Evolutionary conservation across 2,888 invertebrate genomes (phyloP), one percentile per base, ranked within the genome.

Genomic region (Lomographa bimaculata): DNA sequence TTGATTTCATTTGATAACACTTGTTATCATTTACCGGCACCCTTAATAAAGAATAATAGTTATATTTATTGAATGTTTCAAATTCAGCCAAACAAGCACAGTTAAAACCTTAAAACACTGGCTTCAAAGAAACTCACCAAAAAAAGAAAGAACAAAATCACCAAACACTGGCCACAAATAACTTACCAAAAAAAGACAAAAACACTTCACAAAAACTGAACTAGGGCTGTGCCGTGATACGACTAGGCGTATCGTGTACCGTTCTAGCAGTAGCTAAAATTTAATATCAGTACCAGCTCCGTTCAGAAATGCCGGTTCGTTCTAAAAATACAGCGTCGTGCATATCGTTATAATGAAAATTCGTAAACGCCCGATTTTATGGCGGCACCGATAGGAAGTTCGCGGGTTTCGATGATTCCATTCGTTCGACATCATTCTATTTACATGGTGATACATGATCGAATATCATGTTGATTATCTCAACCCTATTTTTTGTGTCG

Each of bases 311-410:
- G 60, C 57, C 57, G 58, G 47, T 50, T 51, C 21, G 42, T 7
- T 64, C 74, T 76, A 76, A 64, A 66, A 72, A 75, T 76, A 76
- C 56, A 41, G 40, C 26, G 52, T 62, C 56, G 53, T 54, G 62
- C 57, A 61, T 54, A 54, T 54, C 59, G 60, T 56, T 59, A 58
- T 59, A 62, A 62, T 64, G 70, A 64, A 68, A 69, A 67, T 64
- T 59, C 54, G 61, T 68, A 57, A 64, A 66, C 66, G 58, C 42
- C 37, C 33, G 57, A 44, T 50, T 55, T 55, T 62, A 59, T 62
- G 56, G 39, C 44, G 35, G 36, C 30, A 38, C 8, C 25, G 10
- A 37, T 37, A 47, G 46, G 42, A 54, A 42, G 29, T 39, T 44
- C 37, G 43, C 8, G 46, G 35, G 29, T 34, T 41, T 30, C n/a